These are phyloP conservation scores for Clistopyga incitator DNA, from an alignment of 2,888 invertebrate genomes.

Conservation along the genomic window DNA sequence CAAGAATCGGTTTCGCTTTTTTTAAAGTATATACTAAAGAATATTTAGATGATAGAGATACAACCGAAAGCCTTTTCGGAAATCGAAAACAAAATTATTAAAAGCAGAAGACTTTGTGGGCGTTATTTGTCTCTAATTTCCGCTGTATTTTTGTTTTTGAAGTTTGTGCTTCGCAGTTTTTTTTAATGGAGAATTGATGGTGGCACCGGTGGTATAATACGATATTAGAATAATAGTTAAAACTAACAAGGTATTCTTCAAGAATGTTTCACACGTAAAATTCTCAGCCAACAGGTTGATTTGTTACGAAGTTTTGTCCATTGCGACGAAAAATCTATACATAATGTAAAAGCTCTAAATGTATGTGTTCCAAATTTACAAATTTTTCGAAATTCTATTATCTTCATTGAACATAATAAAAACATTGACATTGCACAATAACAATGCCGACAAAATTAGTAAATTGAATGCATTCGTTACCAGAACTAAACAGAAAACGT, in stretches of 20 bases:
- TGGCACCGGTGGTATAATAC: constrained; percentile 1
- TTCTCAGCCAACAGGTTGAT: no score
- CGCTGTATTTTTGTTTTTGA: background rate
- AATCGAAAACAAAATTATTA: background rate
- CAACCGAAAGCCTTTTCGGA: background rate
- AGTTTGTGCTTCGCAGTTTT: constrained; percentile 13
- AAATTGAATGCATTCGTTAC: no score
- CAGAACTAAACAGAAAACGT: no score
- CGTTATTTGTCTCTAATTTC: constrained; percentile 5
- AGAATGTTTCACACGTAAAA: background rate
- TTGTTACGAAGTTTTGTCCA: no score
- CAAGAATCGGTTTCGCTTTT: background rate
- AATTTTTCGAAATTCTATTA: no score
- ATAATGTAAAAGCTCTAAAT: no score
- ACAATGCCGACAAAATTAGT: no score
- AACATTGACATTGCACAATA: no score
- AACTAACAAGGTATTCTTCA: background rate
- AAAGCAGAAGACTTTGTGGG: background rate
- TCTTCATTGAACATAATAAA: no score
- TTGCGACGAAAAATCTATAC: no score
- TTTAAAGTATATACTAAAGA: constrained; percentile 7
- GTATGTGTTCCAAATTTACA: no score
- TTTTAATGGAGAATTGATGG: background rate
- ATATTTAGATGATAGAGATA: background rate
- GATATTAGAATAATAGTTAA: background rate